These are phyloP conservation scores for Laupala kohalensis DNA, from an alignment of 1,140 invertebrate genomes.

Conservation along the genomic window DNA sequence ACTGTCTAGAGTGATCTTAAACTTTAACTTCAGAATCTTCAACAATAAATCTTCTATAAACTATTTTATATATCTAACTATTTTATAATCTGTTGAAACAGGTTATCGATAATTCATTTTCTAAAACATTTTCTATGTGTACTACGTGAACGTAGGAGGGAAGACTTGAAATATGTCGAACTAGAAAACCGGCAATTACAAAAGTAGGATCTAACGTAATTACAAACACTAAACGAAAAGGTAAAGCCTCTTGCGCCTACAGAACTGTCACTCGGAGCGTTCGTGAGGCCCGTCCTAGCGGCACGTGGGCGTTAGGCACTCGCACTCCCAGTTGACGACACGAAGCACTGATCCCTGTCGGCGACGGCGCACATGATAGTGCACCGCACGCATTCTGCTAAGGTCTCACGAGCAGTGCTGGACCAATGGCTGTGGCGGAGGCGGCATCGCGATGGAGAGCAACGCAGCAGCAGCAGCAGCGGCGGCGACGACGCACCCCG, in stretches of 20 bases:
- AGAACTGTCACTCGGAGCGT: no score
- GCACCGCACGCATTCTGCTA: no score
- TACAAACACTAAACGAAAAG: no score
- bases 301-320: no score
- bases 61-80: background rate
- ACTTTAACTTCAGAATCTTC: background rate
- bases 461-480: background rate
- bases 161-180: background rate
- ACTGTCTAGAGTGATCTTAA: background rate
- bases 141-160: background rate
- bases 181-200: background rate
- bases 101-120: no score
- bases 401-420: background rate
- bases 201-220: background rate
- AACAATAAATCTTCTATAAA: background rate
- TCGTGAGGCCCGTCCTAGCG: no score
- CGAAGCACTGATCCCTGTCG: no score
- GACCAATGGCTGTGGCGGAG: background rate
- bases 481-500: background rate
- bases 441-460: background rate
- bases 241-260: no score
- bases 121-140: background rate
- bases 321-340: no score
- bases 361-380: no score
- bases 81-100: background rate